phyloP scores from a whole-genome alignment of 2,888 invertebrate genomes.

The Timandra comae region DNA sequence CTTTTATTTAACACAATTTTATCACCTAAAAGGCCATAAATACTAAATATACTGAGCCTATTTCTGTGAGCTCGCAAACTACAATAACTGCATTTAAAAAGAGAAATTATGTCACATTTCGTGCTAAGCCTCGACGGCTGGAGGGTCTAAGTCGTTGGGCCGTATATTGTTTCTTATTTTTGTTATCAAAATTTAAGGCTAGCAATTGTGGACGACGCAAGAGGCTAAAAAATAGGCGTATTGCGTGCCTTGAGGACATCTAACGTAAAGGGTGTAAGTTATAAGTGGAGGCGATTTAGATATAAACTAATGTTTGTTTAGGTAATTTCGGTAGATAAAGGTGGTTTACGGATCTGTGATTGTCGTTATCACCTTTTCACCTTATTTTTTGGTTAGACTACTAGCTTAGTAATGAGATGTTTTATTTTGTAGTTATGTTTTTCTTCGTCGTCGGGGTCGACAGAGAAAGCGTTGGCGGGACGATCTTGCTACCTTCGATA shows the following conservation, averaged over 20 bases:
- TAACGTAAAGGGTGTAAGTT: slow-evolving; percentile 21
- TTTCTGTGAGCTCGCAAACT: no score
- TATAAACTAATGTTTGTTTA: no score
- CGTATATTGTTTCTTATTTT: slow-evolving; percentile 34
- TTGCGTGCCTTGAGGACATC: slow-evolving; percentile 41
- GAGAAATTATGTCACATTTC: slow-evolving; percentile 25
- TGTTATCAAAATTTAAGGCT: slow-evolving; percentile 47
- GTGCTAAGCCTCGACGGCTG: slow-evolving; percentile 24
- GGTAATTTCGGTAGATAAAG: neutral
- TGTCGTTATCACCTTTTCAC: neutral
- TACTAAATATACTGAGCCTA: neutral
- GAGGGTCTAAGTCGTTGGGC: slow-evolving; percentile 24
- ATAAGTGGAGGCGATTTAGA: slow-evolving; percentile 10
- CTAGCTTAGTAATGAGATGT: no score
- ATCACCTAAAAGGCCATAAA: no score
- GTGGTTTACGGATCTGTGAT: no score
- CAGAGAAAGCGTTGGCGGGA: no score
- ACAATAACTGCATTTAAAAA: slow-evolving; percentile 18
- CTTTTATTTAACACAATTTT: no score
- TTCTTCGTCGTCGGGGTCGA: no score
- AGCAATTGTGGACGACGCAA: slow-evolving; percentile 34
- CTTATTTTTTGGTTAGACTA: no score
- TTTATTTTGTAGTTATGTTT: no score
- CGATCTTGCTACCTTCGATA: no score
- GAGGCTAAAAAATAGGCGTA: slow-evolving; percentile 49